phyloP scores from a whole-genome alignment of 2,888 invertebrate genomes.

The Formica aserva region DNA sequence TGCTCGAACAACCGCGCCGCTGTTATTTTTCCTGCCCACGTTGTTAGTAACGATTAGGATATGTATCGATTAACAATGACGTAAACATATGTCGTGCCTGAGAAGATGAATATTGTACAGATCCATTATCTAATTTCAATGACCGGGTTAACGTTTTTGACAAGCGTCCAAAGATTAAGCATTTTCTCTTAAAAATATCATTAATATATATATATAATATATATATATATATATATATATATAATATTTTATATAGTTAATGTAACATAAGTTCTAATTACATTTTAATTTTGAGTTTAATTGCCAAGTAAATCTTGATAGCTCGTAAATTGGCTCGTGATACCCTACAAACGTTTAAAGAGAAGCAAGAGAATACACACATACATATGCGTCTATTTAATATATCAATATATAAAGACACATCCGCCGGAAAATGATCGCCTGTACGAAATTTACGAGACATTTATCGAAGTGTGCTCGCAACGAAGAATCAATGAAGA shows the following conservation, averaged over 20 bases:
- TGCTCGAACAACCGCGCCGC: constrained; percentile 34
- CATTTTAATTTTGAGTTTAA: constrained; percentile 7
- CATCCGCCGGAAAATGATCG: constrained; percentile 12
- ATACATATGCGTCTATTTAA: constrained; percentile 9
- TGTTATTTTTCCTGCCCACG: constrained; percentile 15
- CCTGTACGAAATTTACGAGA: constrained; percentile 33
- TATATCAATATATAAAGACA: constrained; percentile 17
- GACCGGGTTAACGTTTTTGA: neutral
- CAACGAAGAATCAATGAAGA: constrained; percentile 44
- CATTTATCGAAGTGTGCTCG: constrained; percentile 34
- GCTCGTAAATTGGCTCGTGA: neutral
- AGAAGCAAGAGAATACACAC: neutral
- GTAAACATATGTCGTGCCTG: constrained; percentile 24
- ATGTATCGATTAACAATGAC: constrained; percentile 43
- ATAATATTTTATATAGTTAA: neutral
- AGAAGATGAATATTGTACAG: neutral
- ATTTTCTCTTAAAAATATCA: constrained; percentile 10
- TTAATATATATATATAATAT: neutral
- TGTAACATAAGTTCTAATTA: neutral
- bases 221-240: too few relatives aligned
- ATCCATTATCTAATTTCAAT: constrained; percentile 1
- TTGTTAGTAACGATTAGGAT: constrained; percentile 36
- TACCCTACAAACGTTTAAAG: too few relatives aligned
- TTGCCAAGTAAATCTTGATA: neutral
- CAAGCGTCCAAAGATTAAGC: neutral